Evolutionary conservation across 2,888 invertebrate species (phyloP), one percentile per base, ranked within the genome.

Genomic region (Drosophila ochracea): DNA sequence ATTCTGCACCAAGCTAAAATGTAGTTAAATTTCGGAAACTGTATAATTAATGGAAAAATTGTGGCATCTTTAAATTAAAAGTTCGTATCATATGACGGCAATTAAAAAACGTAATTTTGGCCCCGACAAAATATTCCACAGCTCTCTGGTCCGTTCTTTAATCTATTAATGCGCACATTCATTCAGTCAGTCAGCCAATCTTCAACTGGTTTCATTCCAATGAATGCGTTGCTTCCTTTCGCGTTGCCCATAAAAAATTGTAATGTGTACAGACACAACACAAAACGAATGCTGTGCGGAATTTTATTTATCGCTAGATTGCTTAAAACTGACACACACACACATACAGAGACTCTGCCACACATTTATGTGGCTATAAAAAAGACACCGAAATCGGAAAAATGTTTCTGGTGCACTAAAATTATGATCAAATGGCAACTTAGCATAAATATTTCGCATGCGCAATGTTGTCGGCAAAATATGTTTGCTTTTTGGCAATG

Each of bases 401-500:
- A 77, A n/a, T 33, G 33, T 58, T 58, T 53, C 43, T 43, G 39
- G 6, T 67, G 58, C 73, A 68, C 63, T 77, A 83, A 88, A 79
- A 73, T 80, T 89, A 84, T 85, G 86, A 80, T 80, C 78, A 78
- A 84, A 86, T 89, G 73, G 75, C 39, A 73, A 80, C 68, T 67
- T 76, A 57, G 64, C 66, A 65, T 57, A 82, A 73, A 67, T 61
- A 64, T 60, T 68, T 63, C 39, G 30, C 66, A 78, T 72, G 76
- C 72, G 65, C 55, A 76, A 30, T 31, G 63, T 35, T 71, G 54
- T 60, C 31, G 43, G 21, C 69, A 31, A 53, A 55, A 49, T 39
- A 16, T 68, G 39, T 50, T 43, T 68, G n/a, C 55, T 58, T 16
- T 68, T 68, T 53, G 47, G 47, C 76, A 31, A 39, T 67, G 50